Evolutionary conservation across 1,140 invertebrate genomes (phyloP).

Genomic region (Heliconius melpomene): DNA sequence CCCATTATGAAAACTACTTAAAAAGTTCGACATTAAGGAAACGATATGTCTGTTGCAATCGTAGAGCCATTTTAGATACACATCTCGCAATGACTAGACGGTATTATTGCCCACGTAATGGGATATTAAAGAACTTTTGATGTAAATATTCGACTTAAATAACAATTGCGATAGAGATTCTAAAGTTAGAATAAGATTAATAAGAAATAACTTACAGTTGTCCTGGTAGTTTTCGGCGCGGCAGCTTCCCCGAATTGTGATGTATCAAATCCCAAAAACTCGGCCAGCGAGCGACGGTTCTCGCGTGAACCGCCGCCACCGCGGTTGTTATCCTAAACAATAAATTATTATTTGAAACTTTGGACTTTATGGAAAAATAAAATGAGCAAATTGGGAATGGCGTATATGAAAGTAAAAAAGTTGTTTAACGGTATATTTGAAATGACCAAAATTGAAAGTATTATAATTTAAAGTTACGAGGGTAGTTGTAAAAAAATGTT

Average conservation of each 20-base stretch:
- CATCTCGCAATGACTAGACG: conserved; percentile 32
- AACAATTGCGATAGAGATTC: neutral
- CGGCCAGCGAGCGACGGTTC: conserved; percentile 61
- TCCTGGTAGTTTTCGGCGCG: conserved; percentile 39
- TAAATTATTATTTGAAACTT: conserved; percentile 6
- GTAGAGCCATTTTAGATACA: conserved; percentile 34
- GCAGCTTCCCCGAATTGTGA: conserved; percentile 46
- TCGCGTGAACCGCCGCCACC: conserved; percentile 57
- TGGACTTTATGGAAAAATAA: no score
- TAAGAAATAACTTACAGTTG: conserved; percentile 52
- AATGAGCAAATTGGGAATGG: no score
- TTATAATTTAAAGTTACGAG: neutral
- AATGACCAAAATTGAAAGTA: neutral
- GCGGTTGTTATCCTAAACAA: conserved; percentile 55
- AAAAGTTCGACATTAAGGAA: conserved; percentile 11
- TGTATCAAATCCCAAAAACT: conserved; percentile 56
- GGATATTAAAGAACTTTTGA: conserved; percentile 16
- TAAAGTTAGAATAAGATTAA: conserved; percentile 4
- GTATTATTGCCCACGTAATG: conserved; percentile 33
- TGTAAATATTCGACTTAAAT: conserved; percentile 13
- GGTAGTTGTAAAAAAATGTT: neutral
- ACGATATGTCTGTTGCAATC: conserved; percentile 29
- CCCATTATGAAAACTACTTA: conserved; percentile 24
- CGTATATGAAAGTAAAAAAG: neutral
- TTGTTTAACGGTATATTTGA: neutral